A percentile compares a stretch with the other conserved stretches of the same genome.
Conservation (phyloP, 2,113 vertebrate species). For the Campylomormyrus numenius region DNA sequence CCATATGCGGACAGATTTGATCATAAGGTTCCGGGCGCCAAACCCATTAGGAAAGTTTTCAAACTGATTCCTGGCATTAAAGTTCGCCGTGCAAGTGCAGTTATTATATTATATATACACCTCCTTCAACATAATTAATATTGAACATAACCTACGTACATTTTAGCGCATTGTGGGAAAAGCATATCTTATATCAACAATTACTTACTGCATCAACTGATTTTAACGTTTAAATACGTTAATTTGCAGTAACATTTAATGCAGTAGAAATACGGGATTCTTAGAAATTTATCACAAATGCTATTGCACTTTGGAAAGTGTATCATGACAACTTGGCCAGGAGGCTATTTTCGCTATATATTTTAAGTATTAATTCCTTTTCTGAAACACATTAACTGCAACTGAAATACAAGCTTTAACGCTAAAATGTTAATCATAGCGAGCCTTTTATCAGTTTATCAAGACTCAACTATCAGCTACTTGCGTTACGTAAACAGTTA, state of each 20-base stretch:
- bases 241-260: neutral
- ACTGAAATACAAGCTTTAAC: neutral
- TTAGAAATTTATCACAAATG: neutral
- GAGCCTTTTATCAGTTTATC: neutral
- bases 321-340: neutral
- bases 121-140: neutral
- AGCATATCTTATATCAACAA: neutral
- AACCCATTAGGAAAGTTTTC: slow-evolving; percentile 60
- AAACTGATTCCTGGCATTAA: slow-evolving; percentile 9
- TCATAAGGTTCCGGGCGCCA: slow-evolving; percentile 68
- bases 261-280: neutral
- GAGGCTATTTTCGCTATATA: neutral
- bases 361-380: neutral
- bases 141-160: neutral
- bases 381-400: neutral
- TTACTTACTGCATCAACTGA: neutral
- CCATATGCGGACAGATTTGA: slow-evolving; percentile 74
- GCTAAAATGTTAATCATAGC: neutral
- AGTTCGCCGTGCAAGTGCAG: neutral
- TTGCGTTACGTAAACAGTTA: slow-evolving; percentile 2
- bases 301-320: neutral
- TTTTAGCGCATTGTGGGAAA: neutral
- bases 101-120: neutral
- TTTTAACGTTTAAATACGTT: neutral
- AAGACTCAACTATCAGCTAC: neutral